Conservation (phyloP, 1,140 invertebrate genomes). For the Sitophilus oryzae region DNA sequence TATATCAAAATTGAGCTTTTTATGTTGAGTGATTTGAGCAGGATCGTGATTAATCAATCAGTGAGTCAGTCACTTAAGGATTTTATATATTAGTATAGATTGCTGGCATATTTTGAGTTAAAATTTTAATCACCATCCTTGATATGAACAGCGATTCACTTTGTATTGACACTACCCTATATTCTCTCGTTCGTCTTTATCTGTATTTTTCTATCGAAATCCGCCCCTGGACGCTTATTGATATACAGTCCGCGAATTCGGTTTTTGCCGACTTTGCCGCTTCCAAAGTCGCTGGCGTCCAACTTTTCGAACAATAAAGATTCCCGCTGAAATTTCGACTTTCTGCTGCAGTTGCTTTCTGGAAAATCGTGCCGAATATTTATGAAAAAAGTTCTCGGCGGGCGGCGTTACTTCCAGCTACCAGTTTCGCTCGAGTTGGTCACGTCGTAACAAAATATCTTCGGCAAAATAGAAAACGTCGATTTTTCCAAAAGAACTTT, state of each 20-base stretch:
- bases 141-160: too few species aligned
- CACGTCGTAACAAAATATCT: slow-evolving; percentile 27
- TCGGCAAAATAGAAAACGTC: slow-evolving; percentile 25
- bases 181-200: too few species aligned
- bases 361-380: slow-evolving; percentile 27
- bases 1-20: too few species aligned
- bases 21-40: too few species aligned
- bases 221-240: slow-evolving; percentile 21
- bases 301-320: slow-evolving; percentile 27
- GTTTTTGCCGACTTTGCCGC: slow-evolving; percentile 18
- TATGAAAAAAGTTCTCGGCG: slow-evolving; percentile 26
- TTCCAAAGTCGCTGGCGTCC: slow-evolving; percentile 10
- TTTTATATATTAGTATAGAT: too few species aligned
- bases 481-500: slow-evolving; percentile 23
- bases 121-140: too few species aligned
- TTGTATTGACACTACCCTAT: too few species aligned
- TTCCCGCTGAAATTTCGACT: slow-evolving; percentile 22
- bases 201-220: neutral
- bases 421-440: slow-evolving; percentile 24
- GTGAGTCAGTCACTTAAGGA: too few species aligned
- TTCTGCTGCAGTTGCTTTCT: slow-evolving; percentile 26
- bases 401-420: slow-evolving; percentile 17
- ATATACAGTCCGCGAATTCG: slow-evolving; percentile 22
- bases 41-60: too few species aligned
- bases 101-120: too few species aligned